A percentile compares a stretch with the other conserved stretches of the same genome.
Conservation (phyloP, 2,797 vertebrate species). For the Enteromius afrohamiltoni region DNA sequence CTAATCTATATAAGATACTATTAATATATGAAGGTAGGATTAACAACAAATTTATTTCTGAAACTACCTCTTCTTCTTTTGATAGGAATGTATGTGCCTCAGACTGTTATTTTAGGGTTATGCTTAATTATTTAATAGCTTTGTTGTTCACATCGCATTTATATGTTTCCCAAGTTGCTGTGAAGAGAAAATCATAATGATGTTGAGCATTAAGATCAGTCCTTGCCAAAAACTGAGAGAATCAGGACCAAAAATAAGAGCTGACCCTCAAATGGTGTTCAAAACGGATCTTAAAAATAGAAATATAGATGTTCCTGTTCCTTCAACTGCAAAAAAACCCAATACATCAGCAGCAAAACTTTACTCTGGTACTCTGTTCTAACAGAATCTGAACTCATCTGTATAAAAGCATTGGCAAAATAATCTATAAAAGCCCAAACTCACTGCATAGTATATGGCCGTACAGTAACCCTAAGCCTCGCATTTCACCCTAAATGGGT, state of each 20-base stretch:
- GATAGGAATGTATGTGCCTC: slow-evolving; percentile 73
- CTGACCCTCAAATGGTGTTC: background rate
- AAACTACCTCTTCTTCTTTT: slow-evolving; percentile 73
- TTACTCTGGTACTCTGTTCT: background rate
- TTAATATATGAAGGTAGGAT: background rate
- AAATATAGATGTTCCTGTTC: background rate
- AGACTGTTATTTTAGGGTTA: slow-evolving; percentile 10
- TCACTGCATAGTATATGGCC: background rate
- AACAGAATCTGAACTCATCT: background rate
- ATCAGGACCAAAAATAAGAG: background rate
- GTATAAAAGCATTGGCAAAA: background rate
- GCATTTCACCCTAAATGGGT: background rate
- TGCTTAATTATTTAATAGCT: slow-evolving; percentile 11
- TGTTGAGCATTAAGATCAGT: background rate
- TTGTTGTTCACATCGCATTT: background rate
- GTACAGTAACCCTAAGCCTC: background rate
- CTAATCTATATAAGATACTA: background rate
- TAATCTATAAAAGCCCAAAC: background rate
- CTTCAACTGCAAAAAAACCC: background rate
- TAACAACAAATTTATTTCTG: slow-evolving; percentile 47
- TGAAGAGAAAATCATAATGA: background rate
- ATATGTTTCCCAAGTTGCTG: background rate
- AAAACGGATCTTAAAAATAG: background rate
- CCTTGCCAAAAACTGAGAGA: background rate
- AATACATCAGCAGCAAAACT: background rate